Evolutionary conservation across 1,140 invertebrate species (phyloP).

Genomic region (Arion vulgaris): DNA sequence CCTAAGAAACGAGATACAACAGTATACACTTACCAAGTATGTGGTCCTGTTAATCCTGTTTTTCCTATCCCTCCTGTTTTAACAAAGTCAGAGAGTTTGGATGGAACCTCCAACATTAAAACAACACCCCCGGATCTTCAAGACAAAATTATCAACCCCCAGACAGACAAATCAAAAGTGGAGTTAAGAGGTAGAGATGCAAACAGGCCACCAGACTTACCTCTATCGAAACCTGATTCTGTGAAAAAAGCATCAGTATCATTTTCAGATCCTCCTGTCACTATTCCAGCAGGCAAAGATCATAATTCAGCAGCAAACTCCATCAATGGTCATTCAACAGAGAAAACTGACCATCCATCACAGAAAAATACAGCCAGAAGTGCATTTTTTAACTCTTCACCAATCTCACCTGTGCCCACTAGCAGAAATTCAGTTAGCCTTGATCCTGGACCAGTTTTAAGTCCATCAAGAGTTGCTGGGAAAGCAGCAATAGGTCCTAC

Average conservation of each 20-base stretch:
- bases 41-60: constrained; percentile 26
- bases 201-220: neutral
- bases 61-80: constrained; percentile 28
- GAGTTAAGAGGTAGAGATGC: neutral
- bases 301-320: neutral
- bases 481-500: constrained; percentile 10
- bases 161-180: neutral
- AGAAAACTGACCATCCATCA: constrained; percentile 17
- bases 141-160: neutral
- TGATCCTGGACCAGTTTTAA: constrained; percentile 29
- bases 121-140: neutral
- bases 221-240: neutral
- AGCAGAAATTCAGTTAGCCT: constrained; percentile 32
- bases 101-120: neutral
- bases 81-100: neutral
- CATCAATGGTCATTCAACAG: neutral
- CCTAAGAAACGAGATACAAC: neutral
- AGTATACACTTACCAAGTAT: constrained; percentile 20
- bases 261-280: constrained; percentile 15
- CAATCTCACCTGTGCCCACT: constrained; percentile 14
- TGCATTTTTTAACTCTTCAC: constrained; percentile 46
- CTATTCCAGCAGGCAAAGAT: neutral
- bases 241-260: constrained; percentile 17
- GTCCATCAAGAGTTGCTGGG: neutral
- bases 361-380: constrained; percentile 45